Conservation (phyloP, 2,797 vertebrate genomes). For the Enteromius mattozi region DNA sequence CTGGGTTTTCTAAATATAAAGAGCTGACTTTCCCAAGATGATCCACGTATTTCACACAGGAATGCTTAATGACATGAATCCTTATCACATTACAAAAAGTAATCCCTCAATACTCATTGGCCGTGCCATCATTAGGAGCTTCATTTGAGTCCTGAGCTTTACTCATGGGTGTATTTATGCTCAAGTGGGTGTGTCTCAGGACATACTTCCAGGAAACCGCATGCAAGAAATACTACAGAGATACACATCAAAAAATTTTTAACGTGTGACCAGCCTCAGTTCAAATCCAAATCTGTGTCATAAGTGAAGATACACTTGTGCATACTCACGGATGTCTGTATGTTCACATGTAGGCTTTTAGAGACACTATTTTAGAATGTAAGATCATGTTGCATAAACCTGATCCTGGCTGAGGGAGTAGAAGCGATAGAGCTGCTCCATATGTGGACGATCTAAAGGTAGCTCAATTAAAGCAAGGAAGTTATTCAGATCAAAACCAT, state of each 20-base stretch:
- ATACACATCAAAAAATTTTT: conserved; percentile 1
- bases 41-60: background rate
- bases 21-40: conserved; percentile 24
- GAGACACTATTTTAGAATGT: conserved; percentile 71
- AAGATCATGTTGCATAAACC: conserved; percentile 76
- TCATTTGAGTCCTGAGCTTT: conserved; percentile 20
- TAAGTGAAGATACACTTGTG: background rate
- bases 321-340: background rate
- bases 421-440: conserved; percentile 38
- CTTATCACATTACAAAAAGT: conserved; percentile 37
- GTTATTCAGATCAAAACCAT: conserved; percentile 66
- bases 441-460: conserved; percentile 33
- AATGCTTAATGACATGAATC: conserved; percentile 25
- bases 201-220: background rate
- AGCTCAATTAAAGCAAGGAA: conserved; percentile 37
- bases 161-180: conserved; percentile 27
- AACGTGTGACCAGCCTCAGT: background rate
- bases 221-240: background rate
- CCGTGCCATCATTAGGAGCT: background rate
- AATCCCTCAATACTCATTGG: conserved; percentile 22
- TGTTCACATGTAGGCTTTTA: conserved; percentile 5
- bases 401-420: conserved; percentile 63
- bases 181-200: conserved; percentile 25
- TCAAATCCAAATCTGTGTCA: background rate
- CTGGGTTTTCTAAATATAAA: conserved; percentile 19